phyloP scores from a whole-genome alignment of 2,113 vertebrate genomes.

The Mohoua ochrocephala region DNA sequence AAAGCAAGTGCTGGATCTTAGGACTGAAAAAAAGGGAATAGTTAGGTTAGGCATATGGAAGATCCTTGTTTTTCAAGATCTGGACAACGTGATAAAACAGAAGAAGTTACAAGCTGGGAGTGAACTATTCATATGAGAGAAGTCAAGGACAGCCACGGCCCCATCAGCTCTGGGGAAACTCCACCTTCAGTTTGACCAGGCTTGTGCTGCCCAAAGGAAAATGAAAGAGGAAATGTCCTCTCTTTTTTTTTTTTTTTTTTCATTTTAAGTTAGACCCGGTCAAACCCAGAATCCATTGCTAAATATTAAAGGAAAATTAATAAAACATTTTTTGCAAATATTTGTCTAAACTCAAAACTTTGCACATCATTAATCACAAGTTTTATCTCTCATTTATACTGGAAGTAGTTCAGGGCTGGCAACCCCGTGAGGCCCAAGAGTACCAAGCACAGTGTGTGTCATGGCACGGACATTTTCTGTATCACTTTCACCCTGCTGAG shows the following conservation, averaged over 20 bases:
- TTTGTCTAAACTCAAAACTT: background rate
- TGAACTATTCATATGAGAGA: background rate
- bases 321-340: slow-evolving; percentile 18
- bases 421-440: background rate
- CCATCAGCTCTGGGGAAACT: background rate
- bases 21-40: background rate
- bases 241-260: background rate
- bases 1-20: background rate
- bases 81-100: background rate
- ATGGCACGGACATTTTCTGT: background rate
- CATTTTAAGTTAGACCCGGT: background rate
- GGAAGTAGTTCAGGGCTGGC: background rate
- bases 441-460: background rate
- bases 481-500: background rate
- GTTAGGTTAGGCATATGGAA: background rate
- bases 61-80: background rate
- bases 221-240: background rate
- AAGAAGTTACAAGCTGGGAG: background rate
- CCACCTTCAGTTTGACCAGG: background rate
- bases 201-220: background rate
- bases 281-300: background rate
- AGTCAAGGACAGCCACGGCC: background rate
- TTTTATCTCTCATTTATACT: slow-evolving; percentile 25
- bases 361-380: background rate
- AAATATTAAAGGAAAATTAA: background rate